Evolutionary conservation across 2,888 invertebrate species (phyloP).

Genomic region (Brachypalpus laphriformis): DNA sequence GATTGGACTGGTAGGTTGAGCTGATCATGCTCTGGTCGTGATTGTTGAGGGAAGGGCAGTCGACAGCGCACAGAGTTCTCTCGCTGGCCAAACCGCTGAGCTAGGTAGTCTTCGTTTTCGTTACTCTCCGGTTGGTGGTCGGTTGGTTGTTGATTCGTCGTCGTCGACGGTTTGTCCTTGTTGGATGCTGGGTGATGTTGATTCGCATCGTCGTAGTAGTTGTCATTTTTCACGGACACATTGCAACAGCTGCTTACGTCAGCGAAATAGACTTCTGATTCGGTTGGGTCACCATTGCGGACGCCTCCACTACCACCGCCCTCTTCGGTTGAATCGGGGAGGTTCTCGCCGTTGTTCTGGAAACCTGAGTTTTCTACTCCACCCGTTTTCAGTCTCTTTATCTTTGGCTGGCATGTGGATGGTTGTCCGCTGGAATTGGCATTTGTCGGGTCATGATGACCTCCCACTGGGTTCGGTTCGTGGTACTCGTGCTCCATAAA

Average conservation of each 20-base stretch:
- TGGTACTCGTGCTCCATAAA: slow-evolving; percentile 80
- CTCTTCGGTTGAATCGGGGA: slow-evolving; percentile 59
- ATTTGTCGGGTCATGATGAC: slow-evolving; percentile 75
- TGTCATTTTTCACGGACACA: slow-evolving; percentile 86
- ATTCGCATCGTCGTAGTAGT: slow-evolving; percentile 81
- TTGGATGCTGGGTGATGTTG: slow-evolving; percentile 73
- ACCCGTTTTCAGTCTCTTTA: slow-evolving; percentile 82
- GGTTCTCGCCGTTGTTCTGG: slow-evolving; percentile 86
- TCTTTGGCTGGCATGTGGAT: slow-evolving; percentile 64
- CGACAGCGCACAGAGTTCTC: slow-evolving; percentile 86
- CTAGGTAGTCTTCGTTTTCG: slow-evolving; percentile 85
- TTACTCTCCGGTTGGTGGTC: slow-evolving; percentile 65
- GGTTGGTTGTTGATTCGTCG: slow-evolving; percentile 73
- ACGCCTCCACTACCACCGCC: slow-evolving; percentile 76
- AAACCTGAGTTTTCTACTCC: slow-evolving; percentile 91
- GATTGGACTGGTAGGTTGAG: slow-evolving; percentile 70
- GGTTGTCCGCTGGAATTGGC: slow-evolving; percentile 75
- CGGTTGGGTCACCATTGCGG: slow-evolving; percentile 85
- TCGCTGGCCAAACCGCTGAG: slow-evolving; percentile 84
- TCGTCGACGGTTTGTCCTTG: slow-evolving; percentile 64
- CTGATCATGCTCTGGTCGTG: slow-evolving; percentile 73
- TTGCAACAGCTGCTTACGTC: slow-evolving; percentile 94
- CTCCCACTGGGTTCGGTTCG: slow-evolving; percentile 79
- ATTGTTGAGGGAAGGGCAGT: slow-evolving; percentile 83
- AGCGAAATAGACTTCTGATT: slow-evolving; percentile 93